A percentile compares a stretch with the other conserved stretches of the same genome.
Conservation (phyloP, 2,888 invertebrate genomes). For the Aradus depressus region DNA sequence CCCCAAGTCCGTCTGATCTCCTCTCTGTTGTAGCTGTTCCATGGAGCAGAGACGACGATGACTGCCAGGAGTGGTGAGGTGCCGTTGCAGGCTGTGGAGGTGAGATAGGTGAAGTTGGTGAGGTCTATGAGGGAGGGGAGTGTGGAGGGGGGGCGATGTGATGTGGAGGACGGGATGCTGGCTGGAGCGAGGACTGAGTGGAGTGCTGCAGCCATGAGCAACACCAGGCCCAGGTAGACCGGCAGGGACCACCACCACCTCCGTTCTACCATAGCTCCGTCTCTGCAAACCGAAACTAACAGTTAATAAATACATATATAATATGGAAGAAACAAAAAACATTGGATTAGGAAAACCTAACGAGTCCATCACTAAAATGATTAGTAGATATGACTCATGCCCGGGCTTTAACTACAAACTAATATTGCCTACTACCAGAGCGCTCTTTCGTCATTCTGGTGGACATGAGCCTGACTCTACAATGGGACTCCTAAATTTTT, state of each 20-base stretch:
- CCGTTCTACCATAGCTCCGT: conserved; percentile 7
- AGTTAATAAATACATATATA: not conserved
- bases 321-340: not conserved
- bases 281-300: too few species aligned
- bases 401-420: too few species aligned
- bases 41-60: conserved; percentile 57
- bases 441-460: too few species aligned
- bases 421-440: too few species aligned
- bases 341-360: not conserved
- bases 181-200: not conserved
- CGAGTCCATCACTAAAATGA: too few species aligned
- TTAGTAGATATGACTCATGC: too few species aligned
- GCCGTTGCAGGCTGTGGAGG: conserved; percentile 42
- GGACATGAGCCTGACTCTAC: too few species aligned
- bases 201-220: conserved; percentile 5
- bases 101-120: conserved; percentile 49
- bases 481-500: too few species aligned
- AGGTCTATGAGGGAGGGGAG: conserved; percentile 45
- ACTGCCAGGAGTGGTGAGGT: conserved; percentile 45
- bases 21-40: conserved; percentile 50
- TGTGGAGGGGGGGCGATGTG: conserved; percentile 38
- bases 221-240: conserved; percentile 3
- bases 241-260: conserved; percentile 10
- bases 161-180: too few species aligned
- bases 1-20: conserved; percentile 65